Conservation (phyloP, 2,888 invertebrate species). For the Hypsopygia costalis region DNA sequence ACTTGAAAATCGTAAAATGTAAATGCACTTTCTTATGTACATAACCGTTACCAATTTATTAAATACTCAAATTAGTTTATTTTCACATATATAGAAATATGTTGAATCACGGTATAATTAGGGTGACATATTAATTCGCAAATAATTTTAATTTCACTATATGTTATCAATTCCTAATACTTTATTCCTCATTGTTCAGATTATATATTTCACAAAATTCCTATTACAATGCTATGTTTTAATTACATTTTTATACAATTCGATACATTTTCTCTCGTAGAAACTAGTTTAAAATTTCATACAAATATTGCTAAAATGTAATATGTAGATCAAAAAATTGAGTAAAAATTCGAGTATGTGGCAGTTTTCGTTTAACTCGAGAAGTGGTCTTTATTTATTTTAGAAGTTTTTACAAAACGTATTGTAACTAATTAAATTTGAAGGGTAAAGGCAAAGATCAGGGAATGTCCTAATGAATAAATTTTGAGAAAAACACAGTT, state of each 20-base stretch:
- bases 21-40: too few species aligned
- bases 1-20: too few species aligned
- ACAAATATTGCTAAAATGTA: conserved; percentile 32
- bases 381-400: conserved; percentile 29
- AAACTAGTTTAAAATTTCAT: conserved; percentile 27
- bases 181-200: conserved; percentile 8
- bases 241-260: conserved; percentile 32
- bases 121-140: too few species aligned
- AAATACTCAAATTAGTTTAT: too few species aligned
- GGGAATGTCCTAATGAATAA: too few species aligned
- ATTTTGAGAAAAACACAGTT: too few species aligned
- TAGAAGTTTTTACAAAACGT: conserved; percentile 20
- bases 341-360: conserved; percentile 65
- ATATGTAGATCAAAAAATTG: conserved; percentile 39
- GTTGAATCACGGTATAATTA: too few species aligned
- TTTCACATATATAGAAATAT: too few species aligned
- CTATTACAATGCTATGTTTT: conserved; percentile 10
- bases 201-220: neutral
- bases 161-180: neutral
- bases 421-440: too few species aligned
- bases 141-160: too few species aligned
- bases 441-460: too few species aligned
- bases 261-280: conserved; percentile 35
- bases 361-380: conserved; percentile 52
- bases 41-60: too few species aligned